phyloP scores from a whole-genome alignment of 2,113 vertebrate species.

The Phalacrocorax pelagicus region DNA sequence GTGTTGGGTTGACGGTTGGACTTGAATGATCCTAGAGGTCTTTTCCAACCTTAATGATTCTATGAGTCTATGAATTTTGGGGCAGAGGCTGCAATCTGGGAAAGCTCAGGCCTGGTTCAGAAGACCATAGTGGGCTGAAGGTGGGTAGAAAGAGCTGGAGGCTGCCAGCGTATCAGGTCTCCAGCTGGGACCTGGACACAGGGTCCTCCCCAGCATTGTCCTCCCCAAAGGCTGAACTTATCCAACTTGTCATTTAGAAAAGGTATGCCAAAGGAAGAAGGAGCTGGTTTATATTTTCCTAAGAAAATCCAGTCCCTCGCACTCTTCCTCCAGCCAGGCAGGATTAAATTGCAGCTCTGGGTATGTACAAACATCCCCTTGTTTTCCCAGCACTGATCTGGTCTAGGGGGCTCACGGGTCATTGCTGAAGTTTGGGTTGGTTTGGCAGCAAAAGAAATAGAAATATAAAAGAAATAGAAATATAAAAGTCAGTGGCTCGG shows the following conservation, averaged over 20 bases:
- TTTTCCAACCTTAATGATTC: too few relatives aligned
- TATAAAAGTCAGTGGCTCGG: neutral
- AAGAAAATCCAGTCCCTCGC: neutral
- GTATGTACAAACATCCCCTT: slow-evolving; percentile 23
- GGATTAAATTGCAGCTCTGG: neutral
- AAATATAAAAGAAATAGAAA: neutral
- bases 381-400: slow-evolving; percentile 30
- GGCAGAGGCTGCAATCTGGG: neutral
- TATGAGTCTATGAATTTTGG: too few relatives aligned
- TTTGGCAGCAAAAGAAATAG: neutral
- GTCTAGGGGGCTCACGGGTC: neutral
- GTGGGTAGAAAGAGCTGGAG: neutral
- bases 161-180: neutral
- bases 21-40: too few relatives aligned
- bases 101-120: neutral
- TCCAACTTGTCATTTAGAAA: neutral
- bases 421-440: neutral
- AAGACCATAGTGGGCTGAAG: neutral
- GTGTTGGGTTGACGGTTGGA: too few relatives aligned
- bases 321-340: neutral
- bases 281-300: neutral
- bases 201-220: neutral
- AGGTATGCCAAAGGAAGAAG: neutral
- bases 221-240: neutral
- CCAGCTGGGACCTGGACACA: neutral